phyloP scores from a whole-genome alignment of 1,140 invertebrate species.

The Chrysopa pallens region DNA sequence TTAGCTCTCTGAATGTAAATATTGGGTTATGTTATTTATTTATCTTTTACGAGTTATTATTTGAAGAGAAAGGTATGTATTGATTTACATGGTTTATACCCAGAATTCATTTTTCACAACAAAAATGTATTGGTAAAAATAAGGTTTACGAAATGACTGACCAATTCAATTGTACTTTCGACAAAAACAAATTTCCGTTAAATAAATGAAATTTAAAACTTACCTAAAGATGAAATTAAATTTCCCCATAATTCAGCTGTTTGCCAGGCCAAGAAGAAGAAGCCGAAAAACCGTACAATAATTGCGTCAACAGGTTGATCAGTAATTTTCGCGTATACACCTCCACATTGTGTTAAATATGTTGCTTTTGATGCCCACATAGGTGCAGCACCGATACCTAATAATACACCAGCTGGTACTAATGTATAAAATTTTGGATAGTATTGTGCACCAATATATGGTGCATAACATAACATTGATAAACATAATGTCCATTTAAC shows the following conservation, averaged over 20 bases:
- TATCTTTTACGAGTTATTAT: too few relatives aligned
- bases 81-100: too few relatives aligned
- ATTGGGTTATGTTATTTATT: too few relatives aligned
- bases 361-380: conserved; percentile 95
- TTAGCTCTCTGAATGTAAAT: too few relatives aligned
- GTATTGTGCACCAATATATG: conserved; percentile 88
- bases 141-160: too few relatives aligned
- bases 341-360: conserved; percentile 83
- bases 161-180: too few relatives aligned
- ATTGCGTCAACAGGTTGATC: conserved; percentile 76
- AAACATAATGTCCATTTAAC: conserved; percentile 89
- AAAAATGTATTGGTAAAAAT: too few relatives aligned
- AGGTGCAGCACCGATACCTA: conserved; percentile 84
- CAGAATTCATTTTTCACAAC: too few relatives aligned
- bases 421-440: conserved; percentile 78
- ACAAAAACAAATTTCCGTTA: too few relatives aligned
- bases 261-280: conserved; percentile 96
- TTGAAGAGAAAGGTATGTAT: too few relatives aligned
- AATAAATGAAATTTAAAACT: conserved; percentile 16
- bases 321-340: conserved; percentile 72
- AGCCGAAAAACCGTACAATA: conserved; percentile 89
- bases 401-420: conserved; percentile 73
- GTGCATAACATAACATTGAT: conserved; percentile 80
- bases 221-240: conserved; percentile 84
- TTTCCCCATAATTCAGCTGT: conserved; percentile 91